phyloP scores from a whole-genome alignment of 2,113 vertebrate genomes.

The Geococcyx californianus region DNA sequence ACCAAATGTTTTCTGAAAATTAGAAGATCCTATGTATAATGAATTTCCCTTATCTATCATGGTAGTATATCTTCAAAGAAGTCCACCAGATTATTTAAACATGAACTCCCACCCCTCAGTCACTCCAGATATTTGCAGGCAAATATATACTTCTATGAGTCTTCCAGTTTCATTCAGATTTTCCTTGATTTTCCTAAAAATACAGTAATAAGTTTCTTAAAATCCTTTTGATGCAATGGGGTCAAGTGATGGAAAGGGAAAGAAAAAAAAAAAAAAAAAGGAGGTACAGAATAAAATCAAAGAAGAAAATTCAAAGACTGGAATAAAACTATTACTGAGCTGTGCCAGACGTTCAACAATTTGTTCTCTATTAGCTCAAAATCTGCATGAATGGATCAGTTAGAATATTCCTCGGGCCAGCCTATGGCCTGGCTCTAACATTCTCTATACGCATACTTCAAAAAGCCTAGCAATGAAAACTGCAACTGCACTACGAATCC shows the following conservation, averaged over 20 bases:
- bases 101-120: not conserved
- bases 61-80: constrained; percentile 12
- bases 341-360: not conserved
- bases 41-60: constrained; percentile 24
- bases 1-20: not conserved
- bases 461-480: not conserved
- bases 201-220: not conserved
- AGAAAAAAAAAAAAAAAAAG: not conserved
- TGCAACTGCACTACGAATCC: not conserved
- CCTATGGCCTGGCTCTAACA: not conserved
- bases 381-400: not conserved
- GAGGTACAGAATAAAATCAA: not conserved
- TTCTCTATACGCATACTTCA: not conserved
- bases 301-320: not conserved
- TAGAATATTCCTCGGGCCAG: not conserved
- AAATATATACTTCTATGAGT: not conserved
- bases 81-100: not conserved
- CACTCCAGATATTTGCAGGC: not conserved
- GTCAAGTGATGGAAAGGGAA: not conserved
- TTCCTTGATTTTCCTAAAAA: not conserved
- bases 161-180: not conserved
- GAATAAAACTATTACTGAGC: not conserved
- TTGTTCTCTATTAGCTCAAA: not conserved
- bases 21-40: not conserved
- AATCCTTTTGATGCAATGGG: not conserved